phyloP scores from a whole-genome alignment of 2,113 vertebrate species.

The Mesembrinibis cayennensis region DNA sequence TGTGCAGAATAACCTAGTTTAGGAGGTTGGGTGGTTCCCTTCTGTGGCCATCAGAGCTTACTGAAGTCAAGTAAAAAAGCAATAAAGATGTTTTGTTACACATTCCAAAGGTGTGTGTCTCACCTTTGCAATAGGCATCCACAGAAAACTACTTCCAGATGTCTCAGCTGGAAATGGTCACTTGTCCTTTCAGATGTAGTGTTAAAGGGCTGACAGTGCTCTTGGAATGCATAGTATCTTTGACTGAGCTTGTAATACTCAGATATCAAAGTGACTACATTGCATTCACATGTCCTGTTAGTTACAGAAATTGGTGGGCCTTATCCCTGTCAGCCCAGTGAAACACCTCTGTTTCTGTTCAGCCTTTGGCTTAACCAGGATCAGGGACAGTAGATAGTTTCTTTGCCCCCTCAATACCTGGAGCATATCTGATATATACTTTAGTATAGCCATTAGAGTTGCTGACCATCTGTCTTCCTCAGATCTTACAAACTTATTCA shows the following conservation, averaged over 20 bases:
- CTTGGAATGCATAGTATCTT: not conserved
- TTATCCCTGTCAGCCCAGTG: not conserved
- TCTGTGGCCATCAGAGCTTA: not conserved
- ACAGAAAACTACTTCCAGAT: not conserved
- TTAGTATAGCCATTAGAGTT: not conserved
- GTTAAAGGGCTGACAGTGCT: not conserved
- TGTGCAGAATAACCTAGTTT: not conserved
- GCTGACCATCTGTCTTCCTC: not conserved
- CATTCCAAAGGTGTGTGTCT: not conserved
- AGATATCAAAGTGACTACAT: not conserved
- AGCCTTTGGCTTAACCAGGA: not conserved
- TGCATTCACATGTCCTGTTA: accelerated
- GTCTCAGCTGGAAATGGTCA: not conserved
- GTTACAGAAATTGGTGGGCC: not conserved
- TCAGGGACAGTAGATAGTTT: not conserved
- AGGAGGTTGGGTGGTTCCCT: not conserved
- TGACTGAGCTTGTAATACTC: not conserved
- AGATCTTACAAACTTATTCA: not conserved
- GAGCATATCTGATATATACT: not conserved
- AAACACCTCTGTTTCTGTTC: not conserved
- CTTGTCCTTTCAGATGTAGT: not conserved
- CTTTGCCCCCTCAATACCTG: not conserved
- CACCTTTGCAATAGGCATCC: not conserved
- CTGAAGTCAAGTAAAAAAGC: not conserved
- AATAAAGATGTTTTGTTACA: not conserved